Evolutionary conservation across 2,888 invertebrate species (phyloP).

Genomic region (Zygaena filipendulae): DNA sequence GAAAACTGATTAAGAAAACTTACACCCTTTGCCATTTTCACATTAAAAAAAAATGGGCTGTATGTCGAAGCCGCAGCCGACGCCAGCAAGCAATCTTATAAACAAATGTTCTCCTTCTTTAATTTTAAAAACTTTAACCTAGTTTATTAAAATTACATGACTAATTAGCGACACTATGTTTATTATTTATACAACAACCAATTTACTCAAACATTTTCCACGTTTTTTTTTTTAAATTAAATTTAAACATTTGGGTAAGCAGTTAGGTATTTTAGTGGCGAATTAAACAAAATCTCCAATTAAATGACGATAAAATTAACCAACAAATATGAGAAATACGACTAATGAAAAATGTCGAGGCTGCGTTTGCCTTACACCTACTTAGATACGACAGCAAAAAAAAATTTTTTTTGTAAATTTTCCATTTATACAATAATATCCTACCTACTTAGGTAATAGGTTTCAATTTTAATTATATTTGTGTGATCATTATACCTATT

Average conservation of each 20-base stretch:
- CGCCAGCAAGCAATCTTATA: constrained; percentile 40
- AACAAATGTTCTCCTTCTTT: constrained; percentile 32
- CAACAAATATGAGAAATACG: too few species aligned
- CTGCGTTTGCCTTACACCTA: too few species aligned
- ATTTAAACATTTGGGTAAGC: too few species aligned
- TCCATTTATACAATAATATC: constrained; percentile 50
- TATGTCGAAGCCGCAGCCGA: constrained; percentile 19
- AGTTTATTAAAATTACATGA: constrained; percentile 19
- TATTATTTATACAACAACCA: constrained; percentile 54
- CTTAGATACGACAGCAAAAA: too few species aligned
- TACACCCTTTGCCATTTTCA: constrained; percentile 25
- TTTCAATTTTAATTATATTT: constrained; percentile 31
- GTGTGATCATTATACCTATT: constrained; percentile 24
- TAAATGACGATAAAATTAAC: too few species aligned
- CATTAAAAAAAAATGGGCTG: constrained; percentile 2
- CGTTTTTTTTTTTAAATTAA: constrained; percentile 12
- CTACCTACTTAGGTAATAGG: too few species aligned
- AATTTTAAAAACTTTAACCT: constrained; percentile 24
- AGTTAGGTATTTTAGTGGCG: too few species aligned
- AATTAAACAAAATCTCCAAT: too few species aligned
- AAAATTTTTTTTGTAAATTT: constrained; percentile 54
- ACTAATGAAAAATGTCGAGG: too few species aligned
- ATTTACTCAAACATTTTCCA: constrained; percentile 21
- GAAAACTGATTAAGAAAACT: constrained; percentile 25
- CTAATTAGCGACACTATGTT: constrained; percentile 27